phyloP scores from a whole-genome alignment of 1,140 invertebrate species.

The Apis mellifera region Amel_HAv3.1 CM009942.2:8358001-8358500 shows the following conservation, averaged over 20 bases:
- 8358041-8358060: background rate
- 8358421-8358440: background rate
- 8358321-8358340: background rate
- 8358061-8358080: no score
- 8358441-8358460: background rate
- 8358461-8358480: background rate
- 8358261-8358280: no score
- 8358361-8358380: background rate
- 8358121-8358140: background rate
- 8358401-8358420: background rate
- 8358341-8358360: background rate
- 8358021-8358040: background rate
- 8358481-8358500: background rate
- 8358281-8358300: no score
- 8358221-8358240: no score
- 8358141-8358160: background rate
- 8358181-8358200: no score
- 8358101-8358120: background rate
- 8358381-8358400: conserved; percentile 7
- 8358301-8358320: background rate
- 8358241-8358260: no score
- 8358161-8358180: no score
- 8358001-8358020: no score
- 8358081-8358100: background rate
- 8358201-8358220: no score